Evolutionary conservation across 2,888 invertebrate genomes (phyloP).

Genomic region (Portevinia maculata): DNA sequence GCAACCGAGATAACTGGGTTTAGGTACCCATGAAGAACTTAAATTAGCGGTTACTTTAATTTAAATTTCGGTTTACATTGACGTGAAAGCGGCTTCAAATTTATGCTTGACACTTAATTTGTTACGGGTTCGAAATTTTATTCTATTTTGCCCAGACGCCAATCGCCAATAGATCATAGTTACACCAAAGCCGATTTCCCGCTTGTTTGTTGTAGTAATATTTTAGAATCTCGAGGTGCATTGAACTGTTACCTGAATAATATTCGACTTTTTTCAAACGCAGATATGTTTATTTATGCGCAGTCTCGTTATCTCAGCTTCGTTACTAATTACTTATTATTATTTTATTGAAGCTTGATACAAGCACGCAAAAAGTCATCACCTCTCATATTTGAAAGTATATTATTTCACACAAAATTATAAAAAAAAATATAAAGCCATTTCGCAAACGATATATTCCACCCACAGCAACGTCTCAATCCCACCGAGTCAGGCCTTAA

Average conservation of each 20-base stretch:
- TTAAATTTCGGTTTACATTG: no score
- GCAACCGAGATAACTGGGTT: no score
- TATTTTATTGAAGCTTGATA: constrained; percentile 36
- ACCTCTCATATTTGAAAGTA: constrained; percentile 47
- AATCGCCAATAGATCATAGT: neutral
- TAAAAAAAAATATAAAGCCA: constrained; percentile 8
- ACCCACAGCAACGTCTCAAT: constrained; percentile 26
- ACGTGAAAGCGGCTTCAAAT: no score
- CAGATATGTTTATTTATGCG: neutral
- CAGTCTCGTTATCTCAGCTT: neutral
- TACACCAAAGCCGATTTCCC: neutral
- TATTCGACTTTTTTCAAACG: neutral
- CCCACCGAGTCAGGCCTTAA: neutral
- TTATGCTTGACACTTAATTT: no score
- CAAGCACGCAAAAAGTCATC: neutral
- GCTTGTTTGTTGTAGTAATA: neutral
- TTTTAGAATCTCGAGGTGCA: constrained; percentile 4
- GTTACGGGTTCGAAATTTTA: no score
- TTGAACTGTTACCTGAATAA: constrained; percentile 11
- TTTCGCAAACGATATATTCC: constrained; percentile 22
- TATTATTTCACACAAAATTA: constrained; percentile 29
- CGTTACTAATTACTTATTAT: neutral
- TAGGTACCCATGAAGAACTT: no score
- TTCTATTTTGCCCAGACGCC: neutral
- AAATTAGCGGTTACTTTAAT: no score